These are phyloP conservation scores for Lordiphosa collinella DNA, from an alignment of 1,140 invertebrate genomes.

Conservation along the genomic window DNA sequence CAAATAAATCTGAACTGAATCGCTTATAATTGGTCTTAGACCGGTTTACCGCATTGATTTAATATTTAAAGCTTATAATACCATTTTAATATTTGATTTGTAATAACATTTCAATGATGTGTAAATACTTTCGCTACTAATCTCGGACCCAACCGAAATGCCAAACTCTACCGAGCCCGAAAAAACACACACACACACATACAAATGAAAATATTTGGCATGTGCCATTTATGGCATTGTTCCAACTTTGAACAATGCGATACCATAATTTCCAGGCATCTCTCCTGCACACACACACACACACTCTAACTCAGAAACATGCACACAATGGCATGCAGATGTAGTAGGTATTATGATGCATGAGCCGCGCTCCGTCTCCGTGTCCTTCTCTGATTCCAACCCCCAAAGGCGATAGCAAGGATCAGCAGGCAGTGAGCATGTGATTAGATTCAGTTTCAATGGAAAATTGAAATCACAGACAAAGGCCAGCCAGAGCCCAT, in stretches of 20 bases:
- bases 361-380: conserved; percentile 24
- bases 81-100: no score
- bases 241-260: conserved; percentile 63
- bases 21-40: no score
- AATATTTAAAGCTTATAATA: no score
- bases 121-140: no score
- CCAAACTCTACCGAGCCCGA: neutral
- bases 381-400: conserved; percentile 20
- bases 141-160: neutral
- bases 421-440: conserved; percentile 67
- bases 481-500: conserved; percentile 30
- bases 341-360: conserved; percentile 41
- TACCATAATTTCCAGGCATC: conserved; percentile 67
- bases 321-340: conserved; percentile 54
- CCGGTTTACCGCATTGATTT: no score
- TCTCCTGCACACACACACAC: conserved; percentile 11
- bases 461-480: conserved; percentile 75
- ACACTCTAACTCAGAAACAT: conserved; percentile 7
- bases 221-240: conserved; percentile 75
- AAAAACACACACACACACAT: conserved; percentile 12
- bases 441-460: conserved; percentile 78
- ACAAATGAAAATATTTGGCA: conserved; percentile 64
- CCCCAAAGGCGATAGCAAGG: conserved; percentile 34
- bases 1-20: no score
- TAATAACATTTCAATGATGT: no score